phyloP scores from a whole-genome alignment of 2,113 vertebrate genomes.

The Cinclus cinclus region DNA sequence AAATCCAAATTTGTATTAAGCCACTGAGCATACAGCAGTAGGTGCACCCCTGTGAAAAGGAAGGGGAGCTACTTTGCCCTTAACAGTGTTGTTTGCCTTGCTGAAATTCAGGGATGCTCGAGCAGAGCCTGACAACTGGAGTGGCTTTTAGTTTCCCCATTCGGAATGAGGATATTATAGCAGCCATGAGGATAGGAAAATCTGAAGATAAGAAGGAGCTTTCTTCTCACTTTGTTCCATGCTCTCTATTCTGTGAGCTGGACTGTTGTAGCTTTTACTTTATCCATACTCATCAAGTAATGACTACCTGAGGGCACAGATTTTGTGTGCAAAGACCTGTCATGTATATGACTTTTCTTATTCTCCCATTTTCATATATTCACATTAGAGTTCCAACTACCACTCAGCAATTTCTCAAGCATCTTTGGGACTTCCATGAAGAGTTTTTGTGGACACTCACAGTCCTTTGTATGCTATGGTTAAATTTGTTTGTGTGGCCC shows the following conservation, averaged over 20 bases:
- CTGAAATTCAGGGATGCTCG: background rate
- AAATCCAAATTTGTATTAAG: background rate
- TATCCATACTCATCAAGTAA: background rate
- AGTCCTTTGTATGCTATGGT: background rate
- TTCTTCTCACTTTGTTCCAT: background rate
- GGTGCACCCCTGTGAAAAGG: background rate
- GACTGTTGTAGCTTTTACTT: background rate
- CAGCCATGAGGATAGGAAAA: background rate
- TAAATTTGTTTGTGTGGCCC: background rate
- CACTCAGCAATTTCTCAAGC: background rate
- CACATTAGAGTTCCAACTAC: background rate
- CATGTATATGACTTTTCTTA: background rate
- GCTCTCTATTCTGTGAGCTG: background rate
- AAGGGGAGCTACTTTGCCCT: background rate
- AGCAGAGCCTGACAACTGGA: background rate
- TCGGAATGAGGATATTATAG: background rate
- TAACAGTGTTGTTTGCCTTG: background rate
- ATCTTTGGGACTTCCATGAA: background rate
- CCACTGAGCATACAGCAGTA: background rate
- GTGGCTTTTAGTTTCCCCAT: background rate
- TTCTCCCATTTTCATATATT: background rate
- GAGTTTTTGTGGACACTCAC: background rate
- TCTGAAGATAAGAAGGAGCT: background rate
- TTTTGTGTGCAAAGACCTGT: background rate
- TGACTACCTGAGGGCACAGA: background rate